A percentile compares a stretch with the other conserved stretches of the same genome.
These are phyloP conservation scores for Triops longicaudatus DNA, from an alignment of 1,140 invertebrate species.

Conservation along the genomic window DNA sequence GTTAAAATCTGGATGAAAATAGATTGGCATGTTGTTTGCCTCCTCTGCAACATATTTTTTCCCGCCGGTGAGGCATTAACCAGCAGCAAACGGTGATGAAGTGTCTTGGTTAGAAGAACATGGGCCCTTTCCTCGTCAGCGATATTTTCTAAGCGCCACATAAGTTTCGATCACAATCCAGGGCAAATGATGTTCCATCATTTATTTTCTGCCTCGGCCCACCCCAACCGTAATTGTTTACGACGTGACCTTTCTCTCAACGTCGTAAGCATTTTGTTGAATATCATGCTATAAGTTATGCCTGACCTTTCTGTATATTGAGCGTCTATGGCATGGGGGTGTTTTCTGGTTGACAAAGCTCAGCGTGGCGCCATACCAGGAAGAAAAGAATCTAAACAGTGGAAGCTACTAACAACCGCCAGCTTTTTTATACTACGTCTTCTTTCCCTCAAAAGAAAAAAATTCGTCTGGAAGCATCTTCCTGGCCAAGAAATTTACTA, in stretches of 20 bases:
- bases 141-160: neutral
- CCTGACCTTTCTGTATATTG: neutral
- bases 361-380: neutral
- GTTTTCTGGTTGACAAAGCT: constrained; percentile 11
- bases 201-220: constrained; percentile 8
- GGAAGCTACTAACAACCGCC: neutral
- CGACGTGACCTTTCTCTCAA: neutral
- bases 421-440: neutral
- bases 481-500: neutral
- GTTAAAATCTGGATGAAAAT: constrained; percentile 11
- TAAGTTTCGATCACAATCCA: constrained; percentile 3
- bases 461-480: neutral
- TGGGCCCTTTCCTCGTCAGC: neutral
- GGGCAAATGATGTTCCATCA: neutral
- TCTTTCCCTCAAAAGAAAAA: neutral
- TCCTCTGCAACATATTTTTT: neutral
- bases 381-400: neutral
- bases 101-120: constrained; percentile 1
- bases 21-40: constrained; percentile 14
- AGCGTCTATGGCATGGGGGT: neutral
- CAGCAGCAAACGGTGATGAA: neutral
- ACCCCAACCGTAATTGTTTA: constrained; percentile 10
- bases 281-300: constrained; percentile 13
- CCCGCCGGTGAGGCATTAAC: neutral
- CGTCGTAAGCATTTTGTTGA: neutral